Evolutionary conservation across 2,113 vertebrate genomes (phyloP), one percentile per base, ranked within the genome.

Genomic region (Acrocephalus arundinaceus): DNA sequence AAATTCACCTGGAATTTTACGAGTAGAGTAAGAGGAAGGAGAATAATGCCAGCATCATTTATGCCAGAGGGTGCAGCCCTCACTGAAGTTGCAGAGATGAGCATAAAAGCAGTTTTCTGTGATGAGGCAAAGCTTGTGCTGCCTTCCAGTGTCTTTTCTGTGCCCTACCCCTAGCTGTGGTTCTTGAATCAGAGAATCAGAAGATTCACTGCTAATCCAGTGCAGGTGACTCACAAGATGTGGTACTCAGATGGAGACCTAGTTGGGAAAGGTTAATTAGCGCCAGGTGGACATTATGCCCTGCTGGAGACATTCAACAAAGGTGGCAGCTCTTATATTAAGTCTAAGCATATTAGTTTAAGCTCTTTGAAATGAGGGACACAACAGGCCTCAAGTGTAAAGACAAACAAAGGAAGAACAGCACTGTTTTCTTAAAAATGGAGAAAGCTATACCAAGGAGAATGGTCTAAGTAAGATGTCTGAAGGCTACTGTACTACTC

Each of bases 331-430:
- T 90, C 65, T 87, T 83, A 49, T 43, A 18, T 15, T 79, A 84
- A 89, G 27, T 45, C 49, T 84, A 75, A 85, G 58, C n/a, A 59
- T 83, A 89, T 91, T 91, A 79, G n/a, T 77, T 94, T 79, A 85
- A 93, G 35, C 51, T 93, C 46, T 87, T 48, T 48, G 39, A 93
- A 92, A 86, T 61, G 15, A 39, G 51, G 73, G 22, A 49, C 62
- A 58, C 11, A 86, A 95, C 17, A 80, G 67, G 55, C 39, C 75
- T 73, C 30, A 48, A 65, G 20, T 88, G 93, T 85, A 68, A 94
- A 88, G 52, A 57, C 62, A 93, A 95, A 72, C 20, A 25, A 82
- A 71, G 48, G 15, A 23, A 46, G 39, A 88, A 75, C 8, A 46
- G 23, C 27, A 46, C 6, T 48, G 25, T 24, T 15, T 51, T 37